A percentile compares a stretch with the other conserved stretches of the same genome.
Evolutionary conservation across 64 coral and sea anemone species (phyloP).

Genomic region (Orbicella faveolata): DNA sequence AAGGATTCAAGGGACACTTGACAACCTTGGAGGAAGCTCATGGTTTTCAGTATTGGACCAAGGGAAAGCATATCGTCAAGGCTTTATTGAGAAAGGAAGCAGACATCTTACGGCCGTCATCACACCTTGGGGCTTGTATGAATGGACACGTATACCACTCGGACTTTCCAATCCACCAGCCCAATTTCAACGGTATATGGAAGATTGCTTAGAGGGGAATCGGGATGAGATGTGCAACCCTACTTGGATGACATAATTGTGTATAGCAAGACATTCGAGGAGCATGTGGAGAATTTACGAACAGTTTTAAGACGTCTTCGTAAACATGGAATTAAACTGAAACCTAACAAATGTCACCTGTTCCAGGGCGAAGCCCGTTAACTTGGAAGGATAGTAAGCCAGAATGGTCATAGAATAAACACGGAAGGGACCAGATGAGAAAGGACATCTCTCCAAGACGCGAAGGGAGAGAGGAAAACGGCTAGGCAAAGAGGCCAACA

Average conservation of each 20-base stretch:
- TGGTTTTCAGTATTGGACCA: conserved; percentile 41
- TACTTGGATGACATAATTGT: conserved; percentile 29
- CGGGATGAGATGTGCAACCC: conserved; percentile 16
- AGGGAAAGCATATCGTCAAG: conserved; percentile 36
- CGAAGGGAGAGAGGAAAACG: no score
- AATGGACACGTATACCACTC: no score
- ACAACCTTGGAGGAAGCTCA: conserved; percentile 33
- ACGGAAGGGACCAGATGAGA: no score
- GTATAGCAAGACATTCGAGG: conserved; percentile 15
- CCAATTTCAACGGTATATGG: conserved; percentile 38
- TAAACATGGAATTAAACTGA: conserved; percentile 3
- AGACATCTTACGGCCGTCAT: no score
- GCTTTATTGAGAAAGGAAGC: no score
- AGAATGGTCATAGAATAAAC: not conserved
- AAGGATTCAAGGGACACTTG: conserved; percentile 4
- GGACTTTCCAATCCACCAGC: conserved; percentile 16
- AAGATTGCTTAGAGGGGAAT: conserved; percentile 6
- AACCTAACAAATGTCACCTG: not conserved
- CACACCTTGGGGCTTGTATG: no score
- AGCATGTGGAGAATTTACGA: conserved; percentile 1
- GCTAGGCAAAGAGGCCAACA: no score
- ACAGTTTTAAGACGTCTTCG: no score
- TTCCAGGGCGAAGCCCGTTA: conserved; percentile 27
- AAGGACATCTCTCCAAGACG: no score
- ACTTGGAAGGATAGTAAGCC: conserved; percentile 18